phyloP scores from a whole-genome alignment of 2,113 vertebrate species.

The Forbesichthys agassizii region DNA sequence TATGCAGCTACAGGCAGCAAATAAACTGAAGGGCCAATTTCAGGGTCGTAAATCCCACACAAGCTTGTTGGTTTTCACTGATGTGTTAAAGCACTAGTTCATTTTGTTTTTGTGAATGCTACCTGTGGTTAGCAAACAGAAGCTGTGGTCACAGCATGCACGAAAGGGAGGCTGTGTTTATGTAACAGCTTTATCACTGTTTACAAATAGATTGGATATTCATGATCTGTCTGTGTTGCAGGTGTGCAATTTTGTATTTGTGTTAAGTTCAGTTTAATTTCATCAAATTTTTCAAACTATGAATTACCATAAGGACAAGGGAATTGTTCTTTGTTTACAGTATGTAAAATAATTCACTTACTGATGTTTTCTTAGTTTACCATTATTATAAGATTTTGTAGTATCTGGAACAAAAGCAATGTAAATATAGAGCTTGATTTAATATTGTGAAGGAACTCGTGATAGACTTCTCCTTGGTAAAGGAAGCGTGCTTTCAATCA shows the following conservation, averaged over 20 bases:
- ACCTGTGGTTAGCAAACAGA: conserved; percentile 65
- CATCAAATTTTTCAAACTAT: conserved; percentile 24
- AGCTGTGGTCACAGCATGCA: conserved; percentile 56
- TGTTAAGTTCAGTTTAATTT: conserved; percentile 21
- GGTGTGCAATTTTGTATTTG: conserved; percentile 32
- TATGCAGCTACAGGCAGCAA: conserved; percentile 55
- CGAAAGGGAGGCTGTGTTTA: conserved; percentile 52
- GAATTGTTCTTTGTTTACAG: neutral
- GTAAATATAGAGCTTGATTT: conserved; percentile 49
- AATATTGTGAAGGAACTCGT: conserved; percentile 32
- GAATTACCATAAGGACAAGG: conserved; percentile 11
- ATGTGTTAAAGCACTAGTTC: conserved; percentile 70
- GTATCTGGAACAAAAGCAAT: conserved; percentile 46
- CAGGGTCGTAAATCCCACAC: conserved; percentile 61
- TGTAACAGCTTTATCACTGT: conserved; percentile 45
- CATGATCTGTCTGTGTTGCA: conserved; percentile 34
- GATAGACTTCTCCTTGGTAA: conserved; percentile 29
- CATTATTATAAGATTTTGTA: conserved; percentile 36
- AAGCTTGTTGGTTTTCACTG: conserved; percentile 63
- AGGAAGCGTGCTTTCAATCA: conserved; percentile 51
- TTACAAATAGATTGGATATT: conserved; percentile 41
- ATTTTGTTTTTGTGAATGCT: conserved; percentile 63
- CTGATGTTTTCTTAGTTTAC: conserved; percentile 9
- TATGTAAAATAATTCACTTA: conserved; percentile 17
- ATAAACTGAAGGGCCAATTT: conserved; percentile 66